phyloP scores from a whole-genome alignment of 2,888 invertebrate species.

The Spodoptera picta region DNA sequence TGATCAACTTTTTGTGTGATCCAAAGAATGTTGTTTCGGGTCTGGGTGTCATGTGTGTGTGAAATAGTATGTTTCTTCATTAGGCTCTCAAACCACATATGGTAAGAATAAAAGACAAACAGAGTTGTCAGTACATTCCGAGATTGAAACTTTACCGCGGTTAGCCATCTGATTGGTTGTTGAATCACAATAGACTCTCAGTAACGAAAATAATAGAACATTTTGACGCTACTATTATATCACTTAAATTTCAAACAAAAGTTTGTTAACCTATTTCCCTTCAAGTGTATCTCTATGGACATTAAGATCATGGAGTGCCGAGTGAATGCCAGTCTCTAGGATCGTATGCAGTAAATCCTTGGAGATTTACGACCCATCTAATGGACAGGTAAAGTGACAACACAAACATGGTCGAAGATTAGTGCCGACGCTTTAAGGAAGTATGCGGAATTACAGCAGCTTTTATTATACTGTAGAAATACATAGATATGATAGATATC shows the following conservation, averaged over 20 bases:
- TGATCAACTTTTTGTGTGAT: too few relatives aligned
- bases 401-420: slow-evolving; percentile 33
- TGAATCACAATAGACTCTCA: too few relatives aligned
- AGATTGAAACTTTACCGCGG: too few relatives aligned
- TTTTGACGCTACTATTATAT: too few relatives aligned
- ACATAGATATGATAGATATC: not conserved
- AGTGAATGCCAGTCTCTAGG: slow-evolving; percentile 10
- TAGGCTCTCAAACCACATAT: too few relatives aligned
- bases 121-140: too few relatives aligned
- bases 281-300: slow-evolving; percentile 5
- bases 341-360: slow-evolving; percentile 38
- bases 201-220: too few relatives aligned
- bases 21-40: too few relatives aligned
- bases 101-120: too few relatives aligned
- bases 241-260: not conserved
- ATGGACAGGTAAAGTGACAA: slow-evolving; percentile 47
- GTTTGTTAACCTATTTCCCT: not conserved
- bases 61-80: too few relatives aligned
- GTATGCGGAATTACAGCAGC: slow-evolving; percentile 1
- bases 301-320: slow-evolving; percentile 31
- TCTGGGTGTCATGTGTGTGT: too few relatives aligned
- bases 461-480: slow-evolving; percentile 1
- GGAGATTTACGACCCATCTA: slow-evolving; percentile 41
- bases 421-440: slow-evolving; percentile 31
- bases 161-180: too few relatives aligned